Conservation (phyloP, 2,797 vertebrate genomes). For the Lacerta agilis region DNA sequence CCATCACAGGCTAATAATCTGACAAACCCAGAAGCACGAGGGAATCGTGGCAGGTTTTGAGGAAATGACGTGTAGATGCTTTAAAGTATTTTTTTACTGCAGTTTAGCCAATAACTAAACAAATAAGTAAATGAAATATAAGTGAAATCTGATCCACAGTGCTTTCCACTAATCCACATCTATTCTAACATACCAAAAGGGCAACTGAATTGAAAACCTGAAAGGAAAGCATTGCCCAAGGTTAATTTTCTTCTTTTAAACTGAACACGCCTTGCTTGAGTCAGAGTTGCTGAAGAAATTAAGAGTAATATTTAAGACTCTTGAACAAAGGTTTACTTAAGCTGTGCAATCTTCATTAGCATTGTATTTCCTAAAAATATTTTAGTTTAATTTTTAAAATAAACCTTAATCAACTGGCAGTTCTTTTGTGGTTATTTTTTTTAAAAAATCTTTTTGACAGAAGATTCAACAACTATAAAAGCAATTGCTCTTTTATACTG, state of each 20-base stretch:
- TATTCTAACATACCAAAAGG: not conserved
- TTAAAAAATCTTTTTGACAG: not conserved
- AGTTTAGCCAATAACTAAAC: conserved; percentile 61
- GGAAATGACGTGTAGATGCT: conserved; percentile 67
- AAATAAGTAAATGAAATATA: conserved; percentile 59
- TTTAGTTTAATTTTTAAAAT: not conserved
- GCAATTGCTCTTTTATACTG: not conserved
- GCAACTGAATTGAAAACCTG: not conserved
- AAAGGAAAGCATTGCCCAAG: not conserved
- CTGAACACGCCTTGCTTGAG: not conserved
- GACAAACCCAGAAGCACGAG: conserved; percentile 70
- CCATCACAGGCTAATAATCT: conserved; percentile 81
- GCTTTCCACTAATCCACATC: not conserved
- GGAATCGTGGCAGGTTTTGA: conserved; percentile 77
- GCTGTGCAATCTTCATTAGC: not conserved
- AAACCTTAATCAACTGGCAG: not conserved
- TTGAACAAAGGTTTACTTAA: not conserved
- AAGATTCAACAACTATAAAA: not conserved
- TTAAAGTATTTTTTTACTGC: conserved; percentile 59
- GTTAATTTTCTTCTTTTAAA: not conserved
- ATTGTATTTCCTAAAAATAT: not conserved
- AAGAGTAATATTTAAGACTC: not conserved
- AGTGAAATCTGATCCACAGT: conserved; percentile 35
- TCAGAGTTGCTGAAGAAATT: not conserved
- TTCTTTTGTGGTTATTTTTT: not conserved